Conservation (phyloP, 1,140 invertebrate species). For the Drosophila bifasciata region DNA sequence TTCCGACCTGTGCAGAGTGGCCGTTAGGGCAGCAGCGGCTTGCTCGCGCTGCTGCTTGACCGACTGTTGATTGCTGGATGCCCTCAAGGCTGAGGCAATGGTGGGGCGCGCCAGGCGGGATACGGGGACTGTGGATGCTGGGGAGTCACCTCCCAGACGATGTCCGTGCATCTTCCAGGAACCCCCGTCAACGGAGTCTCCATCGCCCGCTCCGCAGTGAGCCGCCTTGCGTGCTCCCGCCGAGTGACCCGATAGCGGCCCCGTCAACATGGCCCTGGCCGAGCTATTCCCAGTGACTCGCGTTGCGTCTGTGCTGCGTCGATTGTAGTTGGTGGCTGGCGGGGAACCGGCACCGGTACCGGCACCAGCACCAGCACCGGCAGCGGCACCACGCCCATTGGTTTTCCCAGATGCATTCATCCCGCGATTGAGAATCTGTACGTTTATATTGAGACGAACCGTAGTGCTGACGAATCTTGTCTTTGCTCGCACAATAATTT, state of each 20-base stretch:
- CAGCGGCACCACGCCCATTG: not conserved
- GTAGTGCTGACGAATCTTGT: not conserved
- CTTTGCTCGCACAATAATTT: constrained; percentile 26
- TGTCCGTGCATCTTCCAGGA: constrained; percentile 28
- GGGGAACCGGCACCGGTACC: no score
- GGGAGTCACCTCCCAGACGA: constrained; percentile 7
- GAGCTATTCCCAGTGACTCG: constrained; percentile 2
- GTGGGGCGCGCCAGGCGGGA: constrained; percentile 50
- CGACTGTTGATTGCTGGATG: constrained; percentile 39
- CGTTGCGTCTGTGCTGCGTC: constrained; percentile 3
- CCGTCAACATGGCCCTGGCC: constrained; percentile 29
- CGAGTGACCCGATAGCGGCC: constrained; percentile 53
- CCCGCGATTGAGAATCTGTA: not conserved
- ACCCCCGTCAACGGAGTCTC: constrained; percentile 39
- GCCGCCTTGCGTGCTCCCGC: constrained; percentile 44
- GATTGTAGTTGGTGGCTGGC: not conserved
- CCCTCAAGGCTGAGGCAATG: constrained; percentile 60
- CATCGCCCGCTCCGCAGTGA: constrained; percentile 66
- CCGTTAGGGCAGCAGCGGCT: constrained; percentile 5
- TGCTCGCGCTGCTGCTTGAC: constrained; percentile 14
- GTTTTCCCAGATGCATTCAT: constrained; percentile 9
- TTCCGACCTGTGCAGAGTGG: not conserved
- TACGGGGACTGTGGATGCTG: not conserved
- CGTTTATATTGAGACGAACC: constrained; percentile 33
- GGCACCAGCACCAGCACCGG: no score